A percentile compares a stretch with the other conserved stretches of the same genome.
These are phyloP conservation scores for Cremastinae sp. DNA, from an alignment of 2,888 invertebrate genomes.

Conservation along the genomic window DNA sequence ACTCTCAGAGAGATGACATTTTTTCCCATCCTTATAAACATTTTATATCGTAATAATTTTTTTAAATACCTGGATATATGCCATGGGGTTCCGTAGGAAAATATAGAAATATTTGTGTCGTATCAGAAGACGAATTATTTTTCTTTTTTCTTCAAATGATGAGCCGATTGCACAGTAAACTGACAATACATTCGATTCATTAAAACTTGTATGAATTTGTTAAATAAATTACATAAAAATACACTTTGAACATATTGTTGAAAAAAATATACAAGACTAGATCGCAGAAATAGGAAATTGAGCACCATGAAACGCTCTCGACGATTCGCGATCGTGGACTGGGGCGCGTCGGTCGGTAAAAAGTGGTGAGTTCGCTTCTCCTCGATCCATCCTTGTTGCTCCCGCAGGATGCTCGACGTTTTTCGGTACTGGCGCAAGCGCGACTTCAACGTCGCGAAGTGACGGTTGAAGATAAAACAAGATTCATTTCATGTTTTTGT, in stretches of 20 bases:
- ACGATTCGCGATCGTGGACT: constrained; percentile 32
- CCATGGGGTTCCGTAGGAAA: neutral
- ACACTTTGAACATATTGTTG: neutral
- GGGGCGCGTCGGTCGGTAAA: constrained; percentile 42
- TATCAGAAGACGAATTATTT: neutral
- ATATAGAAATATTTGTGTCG: constrained; percentile 6
- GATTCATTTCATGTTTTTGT: constrained; percentile 14
- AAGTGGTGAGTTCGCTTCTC: neutral
- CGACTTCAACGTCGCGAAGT: constrained; percentile 23
- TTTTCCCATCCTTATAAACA: neutral
- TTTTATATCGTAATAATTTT: neutral
- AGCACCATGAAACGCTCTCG: constrained; percentile 16
- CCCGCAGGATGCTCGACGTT: neutral
- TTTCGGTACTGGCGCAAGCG: constrained; percentile 25
- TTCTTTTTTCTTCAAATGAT: too few species aligned
- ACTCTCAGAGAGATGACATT: too few species aligned
- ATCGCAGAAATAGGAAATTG: neutral
- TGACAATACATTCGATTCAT: too few species aligned
- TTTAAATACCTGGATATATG: constrained; percentile 14
- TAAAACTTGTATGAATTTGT: too few species aligned
- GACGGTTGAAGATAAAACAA: constrained; percentile 25
- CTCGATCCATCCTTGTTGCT: constrained; percentile 7
- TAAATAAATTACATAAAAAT: neutral
- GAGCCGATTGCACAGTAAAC: too few species aligned
- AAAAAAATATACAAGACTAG: neutral